Conservation (phyloP, 1,140 invertebrate genomes). For the Eupristina koningsbergeri region DNA sequence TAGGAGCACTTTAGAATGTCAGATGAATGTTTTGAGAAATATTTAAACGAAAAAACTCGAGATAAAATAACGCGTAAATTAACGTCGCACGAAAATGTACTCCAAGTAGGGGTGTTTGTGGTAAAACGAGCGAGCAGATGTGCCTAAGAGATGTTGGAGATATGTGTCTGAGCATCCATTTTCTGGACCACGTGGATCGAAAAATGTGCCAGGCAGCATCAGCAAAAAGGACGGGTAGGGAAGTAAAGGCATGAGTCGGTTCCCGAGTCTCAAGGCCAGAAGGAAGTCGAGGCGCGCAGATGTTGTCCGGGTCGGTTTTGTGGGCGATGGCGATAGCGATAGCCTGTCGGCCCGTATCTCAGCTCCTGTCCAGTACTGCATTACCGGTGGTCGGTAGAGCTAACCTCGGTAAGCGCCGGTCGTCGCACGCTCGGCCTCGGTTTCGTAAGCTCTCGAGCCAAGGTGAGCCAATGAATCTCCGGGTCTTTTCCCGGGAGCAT, state of each 20-base stretch:
- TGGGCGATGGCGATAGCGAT: no score
- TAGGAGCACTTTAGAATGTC: no score
- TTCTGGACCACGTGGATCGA: background rate
- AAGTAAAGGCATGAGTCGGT: no score
- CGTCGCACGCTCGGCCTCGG: background rate
- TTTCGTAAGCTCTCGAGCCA: background rate
- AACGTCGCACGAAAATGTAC: no score
- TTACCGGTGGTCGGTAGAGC: slow-evolving; percentile 6
- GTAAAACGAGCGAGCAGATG: background rate
- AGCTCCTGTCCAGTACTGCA: no score
- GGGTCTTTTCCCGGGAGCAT: background rate
- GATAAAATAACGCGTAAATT: no score
- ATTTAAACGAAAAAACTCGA: no score
- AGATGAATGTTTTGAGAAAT: no score
- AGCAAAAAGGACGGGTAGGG: background rate
- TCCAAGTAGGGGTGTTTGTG: no score
- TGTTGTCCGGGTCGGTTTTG: background rate
- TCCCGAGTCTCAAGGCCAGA: background rate
- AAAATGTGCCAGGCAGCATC: background rate
- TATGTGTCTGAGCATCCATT: background rate
- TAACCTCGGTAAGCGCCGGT: background rate
- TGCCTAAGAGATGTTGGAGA: no score
- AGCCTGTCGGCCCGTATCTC: no score
- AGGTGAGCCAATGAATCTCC: slow-evolving; percentile 7
- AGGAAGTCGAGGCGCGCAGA: background rate